Percentiles rank a stretch among this genome's conserved stretches.
phyloP scores from a whole-genome alignment of 2,888 invertebrate species.

The Andrena bucephala region DNA sequence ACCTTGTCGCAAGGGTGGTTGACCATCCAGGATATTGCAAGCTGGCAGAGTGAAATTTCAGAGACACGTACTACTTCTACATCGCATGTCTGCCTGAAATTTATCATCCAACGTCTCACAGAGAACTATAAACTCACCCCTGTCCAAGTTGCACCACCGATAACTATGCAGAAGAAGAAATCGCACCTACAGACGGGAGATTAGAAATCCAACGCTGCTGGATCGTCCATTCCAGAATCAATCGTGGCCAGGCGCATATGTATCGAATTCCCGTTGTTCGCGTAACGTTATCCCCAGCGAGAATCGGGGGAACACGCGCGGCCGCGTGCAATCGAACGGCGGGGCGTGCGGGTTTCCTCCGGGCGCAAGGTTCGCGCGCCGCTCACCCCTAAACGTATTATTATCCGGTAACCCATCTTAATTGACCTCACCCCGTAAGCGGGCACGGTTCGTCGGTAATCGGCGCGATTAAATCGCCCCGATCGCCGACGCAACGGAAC shows the following conservation, averaged over 20 bases:
- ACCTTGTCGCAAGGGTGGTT: too few relatives aligned
- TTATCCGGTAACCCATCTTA: slow-evolving; percentile 74
- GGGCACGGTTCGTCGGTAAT: slow-evolving; percentile 66
- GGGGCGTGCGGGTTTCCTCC: slow-evolving; percentile 19
- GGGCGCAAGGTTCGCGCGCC: slow-evolving; percentile 47
- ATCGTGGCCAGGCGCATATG: neutral
- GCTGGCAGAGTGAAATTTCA: too few relatives aligned
- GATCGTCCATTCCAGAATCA: neutral
- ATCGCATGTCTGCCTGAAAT: too few relatives aligned
- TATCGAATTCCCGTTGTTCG: slow-evolving; percentile 39
- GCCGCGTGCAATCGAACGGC: slow-evolving; percentile 35
- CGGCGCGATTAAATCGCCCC: slow-evolving; percentile 70
- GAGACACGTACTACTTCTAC: too few relatives aligned
- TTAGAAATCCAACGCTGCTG: neutral
- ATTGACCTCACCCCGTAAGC: slow-evolving; percentile 69
- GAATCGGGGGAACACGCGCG: slow-evolving; percentile 21
- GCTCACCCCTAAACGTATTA: slow-evolving; percentile 65
- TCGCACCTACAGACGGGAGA: neutral
- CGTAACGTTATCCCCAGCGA: slow-evolving; percentile 37
- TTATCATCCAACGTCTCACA: too few relatives aligned
- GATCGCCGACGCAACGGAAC: slow-evolving; percentile 70
- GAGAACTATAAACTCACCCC: too few relatives aligned
- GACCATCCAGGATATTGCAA: too few relatives aligned
- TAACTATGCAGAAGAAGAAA: neutral
- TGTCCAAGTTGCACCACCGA: too few relatives aligned